These are phyloP conservation scores for Atta texana DNA, from an alignment of 1,140 invertebrate species.

Conservation along the genomic window DNA sequence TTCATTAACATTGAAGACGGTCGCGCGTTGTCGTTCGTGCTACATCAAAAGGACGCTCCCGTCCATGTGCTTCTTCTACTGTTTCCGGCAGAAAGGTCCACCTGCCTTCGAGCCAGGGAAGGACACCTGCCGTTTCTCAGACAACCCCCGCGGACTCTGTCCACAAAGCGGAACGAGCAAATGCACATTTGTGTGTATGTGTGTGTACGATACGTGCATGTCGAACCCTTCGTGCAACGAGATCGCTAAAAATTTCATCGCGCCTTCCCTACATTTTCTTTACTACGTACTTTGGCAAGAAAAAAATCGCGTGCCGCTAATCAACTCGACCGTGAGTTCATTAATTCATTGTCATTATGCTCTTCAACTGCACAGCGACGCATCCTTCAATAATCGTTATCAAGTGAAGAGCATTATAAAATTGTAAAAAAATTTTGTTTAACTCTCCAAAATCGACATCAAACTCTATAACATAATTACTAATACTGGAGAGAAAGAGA, in stretches of 20 bases:
- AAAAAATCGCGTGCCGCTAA: constrained; percentile 56
- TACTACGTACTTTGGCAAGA: neutral
- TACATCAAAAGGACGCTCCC: constrained; percentile 41
- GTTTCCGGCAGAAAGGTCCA: constrained; percentile 60
- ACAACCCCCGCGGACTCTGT: constrained; percentile 55
- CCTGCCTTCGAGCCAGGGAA: constrained; percentile 46
- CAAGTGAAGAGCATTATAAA: neutral
- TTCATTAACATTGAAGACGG: constrained; percentile 23
- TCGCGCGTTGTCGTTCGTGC: constrained; percentile 24
- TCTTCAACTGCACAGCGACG: no score
- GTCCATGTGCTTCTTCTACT: constrained; percentile 30
- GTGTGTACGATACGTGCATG: neutral
- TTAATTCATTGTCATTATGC: constrained; percentile 37
- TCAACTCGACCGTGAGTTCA: constrained; percentile 17
- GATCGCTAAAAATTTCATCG: constrained; percentile 62
- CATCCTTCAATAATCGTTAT: constrained; percentile 5
- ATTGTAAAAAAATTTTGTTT: neutral
- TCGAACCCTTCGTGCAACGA: constrained; percentile 41
- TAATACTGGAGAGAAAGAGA: no score
- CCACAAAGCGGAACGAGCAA: constrained; percentile 23
- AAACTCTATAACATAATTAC: no score
- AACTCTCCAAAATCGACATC: no score
- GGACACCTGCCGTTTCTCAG: constrained; percentile 66
- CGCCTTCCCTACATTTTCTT: constrained; percentile 31
- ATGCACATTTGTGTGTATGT: neutral